These are phyloP conservation scores for Heliconius nattereri DNA, from an alignment of 1,140 invertebrate species.

Conservation along the genomic window DNA sequence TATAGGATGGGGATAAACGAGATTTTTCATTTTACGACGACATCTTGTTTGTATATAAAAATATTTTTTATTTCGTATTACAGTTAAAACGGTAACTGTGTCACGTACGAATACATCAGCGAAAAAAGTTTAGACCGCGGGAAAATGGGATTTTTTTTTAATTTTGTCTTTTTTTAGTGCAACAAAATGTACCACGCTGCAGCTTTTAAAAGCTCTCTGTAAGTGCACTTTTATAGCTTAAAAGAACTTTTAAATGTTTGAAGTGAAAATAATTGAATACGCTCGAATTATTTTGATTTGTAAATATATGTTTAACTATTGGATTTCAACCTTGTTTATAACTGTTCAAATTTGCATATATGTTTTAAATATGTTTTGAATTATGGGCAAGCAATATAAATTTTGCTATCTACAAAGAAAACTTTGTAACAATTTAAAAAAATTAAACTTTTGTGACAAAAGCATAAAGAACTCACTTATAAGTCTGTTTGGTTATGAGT, in stretches of 20 bases:
- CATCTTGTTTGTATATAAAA: background rate
- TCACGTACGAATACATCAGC: background rate
- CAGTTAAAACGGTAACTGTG: background rate
- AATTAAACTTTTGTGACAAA: too few species aligned
- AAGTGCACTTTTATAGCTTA: constrained; percentile 11
- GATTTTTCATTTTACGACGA: too few species aligned
- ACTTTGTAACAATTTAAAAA: too few species aligned
- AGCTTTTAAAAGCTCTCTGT: constrained; percentile 25
- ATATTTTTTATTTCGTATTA: background rate
- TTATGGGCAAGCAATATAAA: too few species aligned
- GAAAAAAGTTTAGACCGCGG: background rate
- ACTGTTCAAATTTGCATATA: too few species aligned
- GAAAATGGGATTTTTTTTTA: constrained; percentile 16
- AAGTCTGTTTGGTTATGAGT: too few species aligned
- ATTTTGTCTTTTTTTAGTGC: constrained; percentile 23
- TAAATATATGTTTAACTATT: background rate
- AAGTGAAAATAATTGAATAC: constrained; percentile 3
- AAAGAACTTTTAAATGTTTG: constrained; percentile 11
- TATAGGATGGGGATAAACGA: too few species aligned
- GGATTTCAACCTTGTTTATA: too few species aligned
- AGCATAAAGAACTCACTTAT: too few species aligned
- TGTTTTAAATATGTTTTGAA: too few species aligned
- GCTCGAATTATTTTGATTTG: background rate
- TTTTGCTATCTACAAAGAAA: too few species aligned
- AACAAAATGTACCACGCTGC: constrained; percentile 21